Percentiles rank a stretch among this genome's conserved stretches.
These are phyloP conservation scores for Magallana gigas DNA, from an alignment of 1,140 invertebrate species.

Conservation along the genomic window DNA sequence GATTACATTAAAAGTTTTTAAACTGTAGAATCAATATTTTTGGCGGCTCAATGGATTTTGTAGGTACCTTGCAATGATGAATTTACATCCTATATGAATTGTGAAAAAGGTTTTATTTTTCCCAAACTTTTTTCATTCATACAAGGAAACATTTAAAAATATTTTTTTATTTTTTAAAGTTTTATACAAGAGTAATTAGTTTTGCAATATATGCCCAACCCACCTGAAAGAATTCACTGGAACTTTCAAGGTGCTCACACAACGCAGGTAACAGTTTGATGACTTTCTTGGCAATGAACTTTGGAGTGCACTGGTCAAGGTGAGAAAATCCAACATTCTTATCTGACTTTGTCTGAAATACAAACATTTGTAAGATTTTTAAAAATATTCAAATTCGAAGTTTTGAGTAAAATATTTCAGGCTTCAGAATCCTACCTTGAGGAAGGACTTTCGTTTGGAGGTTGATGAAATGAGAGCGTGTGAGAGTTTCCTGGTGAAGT, in stretches of 20 bases:
- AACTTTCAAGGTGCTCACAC: conserved; percentile 75
- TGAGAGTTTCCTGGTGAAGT: conserved; percentile 79
- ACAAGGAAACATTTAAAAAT: no score
- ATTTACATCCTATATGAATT: no score
- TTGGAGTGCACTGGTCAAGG: conserved; percentile 72
- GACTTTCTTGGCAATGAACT: conserved; percentile 69
- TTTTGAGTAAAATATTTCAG: no score
- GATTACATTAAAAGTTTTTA: no score
- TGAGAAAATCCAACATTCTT: conserved; percentile 76
- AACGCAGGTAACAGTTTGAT: conserved; percentile 74
- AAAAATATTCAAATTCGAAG: neutral
- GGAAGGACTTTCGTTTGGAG: conserved; percentile 70
- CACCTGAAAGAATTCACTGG: conserved; percentile 77
- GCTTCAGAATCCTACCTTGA: conserved; percentile 61
- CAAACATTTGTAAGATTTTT: neutral
- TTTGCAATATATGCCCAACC: no score
- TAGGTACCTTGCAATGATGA: no score
- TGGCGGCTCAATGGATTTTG: no score
- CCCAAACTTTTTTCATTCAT: no score
- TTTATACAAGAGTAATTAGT: no score
- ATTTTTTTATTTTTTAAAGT: no score
- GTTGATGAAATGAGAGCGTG: conserved; percentile 72
- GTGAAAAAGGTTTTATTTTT: no score
- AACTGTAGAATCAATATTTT: no score
- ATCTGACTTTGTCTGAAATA: conserved; percentile 59